A percentile compares a stretch with the other conserved stretches of the same genome.
These are phyloP conservation scores for Squalus acanthias DNA, from an alignment of 2,797 vertebrate species.

Conservation along the genomic window DNA sequence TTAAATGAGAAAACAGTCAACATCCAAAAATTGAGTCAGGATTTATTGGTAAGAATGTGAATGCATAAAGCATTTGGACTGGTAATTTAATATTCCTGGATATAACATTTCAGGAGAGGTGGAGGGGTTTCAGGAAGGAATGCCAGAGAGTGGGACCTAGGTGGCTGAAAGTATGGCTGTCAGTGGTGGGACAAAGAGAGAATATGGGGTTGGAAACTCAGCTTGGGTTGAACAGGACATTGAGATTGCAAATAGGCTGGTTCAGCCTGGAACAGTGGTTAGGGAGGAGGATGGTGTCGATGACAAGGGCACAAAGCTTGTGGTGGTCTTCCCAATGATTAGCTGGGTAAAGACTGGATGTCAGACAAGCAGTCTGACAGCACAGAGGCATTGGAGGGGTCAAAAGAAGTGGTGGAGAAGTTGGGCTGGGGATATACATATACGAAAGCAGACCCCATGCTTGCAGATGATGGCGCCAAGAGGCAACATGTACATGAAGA, in stretches of 20 bases:
- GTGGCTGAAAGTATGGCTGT: background rate
- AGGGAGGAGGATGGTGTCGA: too few relatives aligned
- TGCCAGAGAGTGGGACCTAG: background rate
- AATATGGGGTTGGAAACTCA: background rate
- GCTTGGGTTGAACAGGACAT: background rate
- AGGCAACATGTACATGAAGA: background rate
- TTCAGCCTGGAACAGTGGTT: too few relatives aligned
- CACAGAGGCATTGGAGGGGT: background rate
- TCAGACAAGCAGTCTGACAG: background rate
- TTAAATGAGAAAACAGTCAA: too few relatives aligned
- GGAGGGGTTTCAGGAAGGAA: background rate
- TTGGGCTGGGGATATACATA: background rate
- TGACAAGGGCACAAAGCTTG: background rate
- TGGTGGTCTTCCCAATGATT: background rate
- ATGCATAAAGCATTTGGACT: background rate
- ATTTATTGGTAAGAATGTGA: background rate
- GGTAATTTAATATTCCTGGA: background rate
- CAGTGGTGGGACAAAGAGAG: background rate
- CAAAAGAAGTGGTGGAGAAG: background rate
- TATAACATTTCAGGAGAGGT: background rate
- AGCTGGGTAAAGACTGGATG: background rate
- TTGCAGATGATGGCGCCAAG: background rate
- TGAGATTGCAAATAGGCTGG: background rate
- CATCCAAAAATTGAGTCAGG: too few relatives aligned
- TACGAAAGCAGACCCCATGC: background rate